phyloP scores from a whole-genome alignment of 2,888 invertebrate genomes.

The Achlya flavicornis region DNA sequence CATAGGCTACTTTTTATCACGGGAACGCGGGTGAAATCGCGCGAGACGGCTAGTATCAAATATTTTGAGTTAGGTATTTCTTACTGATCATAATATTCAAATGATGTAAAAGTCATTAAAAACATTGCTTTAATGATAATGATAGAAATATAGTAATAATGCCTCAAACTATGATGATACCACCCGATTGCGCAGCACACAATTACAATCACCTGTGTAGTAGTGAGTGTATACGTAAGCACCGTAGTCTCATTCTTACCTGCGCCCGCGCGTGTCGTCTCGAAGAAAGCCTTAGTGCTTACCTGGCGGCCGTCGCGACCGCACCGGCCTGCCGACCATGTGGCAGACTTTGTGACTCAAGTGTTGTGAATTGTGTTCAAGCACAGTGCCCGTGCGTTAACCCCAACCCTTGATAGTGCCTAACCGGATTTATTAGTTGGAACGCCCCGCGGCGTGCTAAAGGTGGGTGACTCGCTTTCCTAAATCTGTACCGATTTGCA shows the following conservation, averaged over 20 bases:
- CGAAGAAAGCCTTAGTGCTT: constrained; percentile 80
- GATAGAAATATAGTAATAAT: not conserved
- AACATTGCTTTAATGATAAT: not conserved
- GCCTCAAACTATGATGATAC: constrained; percentile 20
- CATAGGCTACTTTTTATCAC: no score
- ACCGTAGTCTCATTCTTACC: constrained; percentile 71
- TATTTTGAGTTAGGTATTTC: no score
- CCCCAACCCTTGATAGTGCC: constrained; percentile 80
- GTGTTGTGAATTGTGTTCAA: constrained; percentile 78
- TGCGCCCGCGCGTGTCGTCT: constrained; percentile 70
- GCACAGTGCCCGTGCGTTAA: constrained; percentile 79
- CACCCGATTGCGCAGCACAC: constrained; percentile 41
- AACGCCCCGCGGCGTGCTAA: constrained; percentile 72
- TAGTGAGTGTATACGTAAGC: constrained; percentile 54
- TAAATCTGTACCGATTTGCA: constrained; percentile 24
- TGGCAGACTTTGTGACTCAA: constrained; percentile 72
- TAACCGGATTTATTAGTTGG: constrained; percentile 76
- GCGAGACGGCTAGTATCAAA: no score
- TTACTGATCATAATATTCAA: not conserved
- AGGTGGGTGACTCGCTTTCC: constrained; percentile 60
- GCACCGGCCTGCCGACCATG: constrained; percentile 77
- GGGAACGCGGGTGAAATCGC: no score
- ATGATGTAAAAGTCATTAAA: not conserved
- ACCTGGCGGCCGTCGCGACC: constrained; percentile 78
- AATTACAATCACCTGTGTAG: constrained; percentile 22